Percentiles rank a stretch among this genome's conserved stretches.
These are phyloP conservation scores for Stenoptilia bipunctidactyla DNA, from an alignment of 2,888 invertebrate species.

Conservation along the genomic window DNA sequence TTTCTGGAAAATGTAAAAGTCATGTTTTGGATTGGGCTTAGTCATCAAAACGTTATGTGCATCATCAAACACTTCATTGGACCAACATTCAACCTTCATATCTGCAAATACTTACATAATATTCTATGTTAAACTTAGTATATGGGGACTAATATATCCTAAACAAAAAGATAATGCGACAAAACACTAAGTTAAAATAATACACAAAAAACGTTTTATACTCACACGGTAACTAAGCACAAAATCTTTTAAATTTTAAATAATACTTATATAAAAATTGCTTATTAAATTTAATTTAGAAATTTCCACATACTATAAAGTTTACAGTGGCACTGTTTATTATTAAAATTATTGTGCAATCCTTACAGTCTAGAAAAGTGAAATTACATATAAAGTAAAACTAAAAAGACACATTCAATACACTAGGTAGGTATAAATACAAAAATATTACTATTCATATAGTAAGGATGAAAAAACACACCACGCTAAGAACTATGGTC, in stretches of 20 bases:
- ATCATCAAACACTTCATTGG: slow-evolving; percentile 60
- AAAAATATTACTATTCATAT: slow-evolving; percentile 30
- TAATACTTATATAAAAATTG: slow-evolving; percentile 28
- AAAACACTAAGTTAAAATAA: too few species aligned
- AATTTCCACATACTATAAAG: slow-evolving; percentile 32
- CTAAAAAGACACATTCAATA: slow-evolving; percentile 35
- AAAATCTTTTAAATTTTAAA: slow-evolving; percentile 13
- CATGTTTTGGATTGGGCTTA: slow-evolving; percentile 19
- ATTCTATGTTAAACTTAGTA: too few species aligned
- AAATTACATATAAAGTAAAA: slow-evolving; percentile 24
- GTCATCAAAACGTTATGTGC: slow-evolving; percentile 56
- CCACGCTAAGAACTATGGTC: slow-evolving; percentile 50
- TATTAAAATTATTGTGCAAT: slow-evolving; percentile 50
- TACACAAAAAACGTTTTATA: background rate
- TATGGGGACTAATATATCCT: too few species aligned
- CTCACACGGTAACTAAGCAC: background rate
- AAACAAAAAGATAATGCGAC: too few species aligned
- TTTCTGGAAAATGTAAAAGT: too few species aligned
- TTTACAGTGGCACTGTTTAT: slow-evolving; percentile 56
- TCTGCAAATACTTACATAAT: slow-evolving; percentile 19
- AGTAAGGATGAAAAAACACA: slow-evolving; percentile 35
- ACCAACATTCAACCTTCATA: slow-evolving; percentile 69
- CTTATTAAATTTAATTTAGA: slow-evolving; percentile 31
- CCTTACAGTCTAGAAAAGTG: slow-evolving; percentile 39
- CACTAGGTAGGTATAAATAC: slow-evolving; percentile 29